phyloP scores from a whole-genome alignment of 2,797 vertebrate genomes.

The Onychomys torridus region DNA sequence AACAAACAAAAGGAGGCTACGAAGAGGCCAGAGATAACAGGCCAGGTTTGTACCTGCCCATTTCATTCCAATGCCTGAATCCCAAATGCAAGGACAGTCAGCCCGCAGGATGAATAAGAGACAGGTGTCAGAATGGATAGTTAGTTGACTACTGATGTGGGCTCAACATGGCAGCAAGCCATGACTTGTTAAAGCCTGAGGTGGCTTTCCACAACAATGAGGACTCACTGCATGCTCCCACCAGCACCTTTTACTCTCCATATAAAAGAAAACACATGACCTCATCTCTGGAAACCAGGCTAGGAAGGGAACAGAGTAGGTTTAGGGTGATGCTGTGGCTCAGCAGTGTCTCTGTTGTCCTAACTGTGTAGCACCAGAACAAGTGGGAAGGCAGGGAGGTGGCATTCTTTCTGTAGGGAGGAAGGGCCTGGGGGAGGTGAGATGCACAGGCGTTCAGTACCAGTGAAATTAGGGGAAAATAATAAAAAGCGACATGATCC shows the following conservation, averaged over 20 bases:
- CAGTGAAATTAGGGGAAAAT: neutral
- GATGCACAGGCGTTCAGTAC: neutral
- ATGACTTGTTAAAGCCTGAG: neutral
- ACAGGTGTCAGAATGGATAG: fast-evolving
- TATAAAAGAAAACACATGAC: neutral
- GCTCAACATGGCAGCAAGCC: neutral
- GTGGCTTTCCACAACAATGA: neutral
- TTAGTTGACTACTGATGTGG: neutral
- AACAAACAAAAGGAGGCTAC: neutral
- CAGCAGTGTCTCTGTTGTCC: fast-evolving
- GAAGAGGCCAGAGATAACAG: neutral
- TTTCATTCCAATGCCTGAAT: neutral
- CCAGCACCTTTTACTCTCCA: neutral
- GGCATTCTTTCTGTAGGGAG: neutral
- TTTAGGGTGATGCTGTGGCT: neutral
- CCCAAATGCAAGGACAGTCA: neutral
- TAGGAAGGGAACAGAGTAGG: neutral
- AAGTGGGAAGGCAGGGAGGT: neutral
- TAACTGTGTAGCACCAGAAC: neutral
- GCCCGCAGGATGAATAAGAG: neutral
- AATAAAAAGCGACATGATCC: neutral
- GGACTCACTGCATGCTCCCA: neutral
- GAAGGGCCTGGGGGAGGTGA: neutral
- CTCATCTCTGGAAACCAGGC: neutral
- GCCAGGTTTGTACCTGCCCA: neutral